Percentiles rank a stretch among this genome's conserved stretches.
These are phyloP conservation scores for Chirona hameri DNA, from an alignment of 2,888 invertebrate genomes.

Conservation along the genomic window DNA sequence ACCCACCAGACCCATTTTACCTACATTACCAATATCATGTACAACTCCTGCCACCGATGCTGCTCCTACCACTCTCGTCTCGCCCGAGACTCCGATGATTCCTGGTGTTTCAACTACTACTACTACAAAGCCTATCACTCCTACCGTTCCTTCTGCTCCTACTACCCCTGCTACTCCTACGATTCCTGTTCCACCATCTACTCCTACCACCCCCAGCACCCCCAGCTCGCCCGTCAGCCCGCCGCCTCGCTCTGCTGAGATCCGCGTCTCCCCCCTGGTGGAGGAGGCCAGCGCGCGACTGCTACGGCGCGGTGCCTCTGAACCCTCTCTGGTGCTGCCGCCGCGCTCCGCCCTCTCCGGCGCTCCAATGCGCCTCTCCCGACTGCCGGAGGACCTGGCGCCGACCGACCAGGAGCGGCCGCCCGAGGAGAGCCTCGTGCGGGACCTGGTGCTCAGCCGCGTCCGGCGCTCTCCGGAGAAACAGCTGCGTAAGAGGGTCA, in stretches of 20 bases:
- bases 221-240: neutral
- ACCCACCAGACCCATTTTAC: neutral
- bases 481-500: neutral
- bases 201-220: too few relatives aligned
- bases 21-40: too few relatives aligned
- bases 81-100: too few relatives aligned
- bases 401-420: neutral
- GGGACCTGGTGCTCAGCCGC: constrained; percentile 13
- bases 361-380: neutral
- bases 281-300: neutral
- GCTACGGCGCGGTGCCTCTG: neutral
- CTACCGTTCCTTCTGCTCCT: too few relatives aligned
- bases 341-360: neutral
- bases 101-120: too few relatives aligned
- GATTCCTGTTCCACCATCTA: too few relatives aligned
- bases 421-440: neutral
- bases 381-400: neutral
- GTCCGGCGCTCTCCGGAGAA: neutral
- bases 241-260: neutral
- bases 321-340: neutral
- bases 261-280: neutral
- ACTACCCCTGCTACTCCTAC: too few relatives aligned
- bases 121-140: too few relatives aligned
- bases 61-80: too few relatives aligned
- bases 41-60: too few relatives aligned